Evolutionary conservation across 2,797 vertebrate species (phyloP).

Genomic region (Sternotherus odoratus): DNA sequence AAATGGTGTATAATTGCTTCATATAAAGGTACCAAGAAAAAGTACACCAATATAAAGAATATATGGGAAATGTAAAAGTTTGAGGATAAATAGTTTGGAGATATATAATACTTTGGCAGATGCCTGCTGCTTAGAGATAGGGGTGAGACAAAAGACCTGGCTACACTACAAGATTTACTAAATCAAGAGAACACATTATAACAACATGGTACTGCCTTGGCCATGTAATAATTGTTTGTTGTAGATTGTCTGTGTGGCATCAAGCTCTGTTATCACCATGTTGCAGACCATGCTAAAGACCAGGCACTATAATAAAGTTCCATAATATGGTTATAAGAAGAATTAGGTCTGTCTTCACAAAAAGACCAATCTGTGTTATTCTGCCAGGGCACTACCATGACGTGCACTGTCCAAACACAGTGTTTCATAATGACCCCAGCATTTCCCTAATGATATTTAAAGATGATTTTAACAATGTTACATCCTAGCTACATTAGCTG

Average conservation of each 20-base stretch:
- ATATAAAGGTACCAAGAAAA: too few relatives aligned
- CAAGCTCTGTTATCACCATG: rapidly evolving
- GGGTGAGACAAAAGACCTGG: rapidly evolving
- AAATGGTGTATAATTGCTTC: neutral
- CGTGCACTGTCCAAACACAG: rapidly evolving
- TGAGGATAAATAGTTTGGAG: neutral
- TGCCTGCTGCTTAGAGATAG: neutral
- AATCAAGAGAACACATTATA: neutral
- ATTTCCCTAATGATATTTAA: neutral
- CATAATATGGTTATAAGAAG: rapidly evolving
- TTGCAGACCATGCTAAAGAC: rapidly evolving
- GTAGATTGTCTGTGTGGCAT: neutral
- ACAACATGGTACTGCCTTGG: rapidly evolving
- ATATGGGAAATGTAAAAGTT: neutral
- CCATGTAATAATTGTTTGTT: too few relatives aligned
- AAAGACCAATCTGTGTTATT: rapidly evolving
- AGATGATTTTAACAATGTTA: neutral
- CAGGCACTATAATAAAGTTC: rapidly evolving
- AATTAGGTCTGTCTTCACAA: neutral
- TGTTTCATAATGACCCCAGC: rapidly evolving
- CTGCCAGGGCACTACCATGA: rapidly evolving
- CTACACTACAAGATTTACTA: rapidly evolving
- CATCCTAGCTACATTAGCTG: neutral
- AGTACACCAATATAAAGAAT: neutral
- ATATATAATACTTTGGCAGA: neutral